Conservation (phyloP, 1,140 invertebrate species). For the Aethina tumida region DNA sequence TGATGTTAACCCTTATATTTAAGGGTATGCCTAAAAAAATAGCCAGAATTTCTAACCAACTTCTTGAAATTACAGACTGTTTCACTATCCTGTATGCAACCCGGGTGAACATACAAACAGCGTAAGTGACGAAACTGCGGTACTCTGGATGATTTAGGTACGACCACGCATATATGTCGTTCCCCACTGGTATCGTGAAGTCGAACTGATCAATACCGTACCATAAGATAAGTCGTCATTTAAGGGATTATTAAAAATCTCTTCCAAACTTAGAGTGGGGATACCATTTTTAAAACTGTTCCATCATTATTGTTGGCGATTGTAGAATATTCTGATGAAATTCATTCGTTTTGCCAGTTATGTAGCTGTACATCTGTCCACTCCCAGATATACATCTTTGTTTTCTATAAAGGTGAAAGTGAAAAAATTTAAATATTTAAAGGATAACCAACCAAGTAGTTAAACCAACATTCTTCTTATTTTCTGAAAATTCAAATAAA, state of each 20-base stretch:
- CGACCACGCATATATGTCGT: too few species aligned
- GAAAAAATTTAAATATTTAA: conserved; percentile 8
- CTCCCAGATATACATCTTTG: conserved; percentile 4
- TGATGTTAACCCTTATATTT: too few species aligned
- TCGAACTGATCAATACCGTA: too few species aligned
- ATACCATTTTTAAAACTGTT: conserved; percentile 4
- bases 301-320: conserved; percentile 6
- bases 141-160: too few species aligned
- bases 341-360: conserved; percentile 9
- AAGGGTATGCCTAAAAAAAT: too few species aligned
- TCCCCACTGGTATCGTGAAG: too few species aligned
- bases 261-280: conserved; percentile 8
- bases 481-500: conserved; percentile 1
- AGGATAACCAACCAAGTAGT: conserved; percentile 10
- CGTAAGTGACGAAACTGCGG: too few species aligned
- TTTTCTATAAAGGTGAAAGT: conserved; percentile 1
- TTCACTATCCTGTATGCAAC: too few species aligned
- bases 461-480: not conserved
- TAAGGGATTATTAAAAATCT: conserved; percentile 2
- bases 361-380: conserved; percentile 9
- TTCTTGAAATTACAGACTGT: too few species aligned
- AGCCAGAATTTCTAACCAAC: too few species aligned
- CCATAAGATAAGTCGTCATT: too few species aligned
- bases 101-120: too few species aligned
- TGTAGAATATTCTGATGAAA: conserved; percentile 1